Percentiles rank a stretch among this genome's conserved stretches.
Conservation (phyloP, 2,113 vertebrate species). For the Cavia porcellus region DNA sequence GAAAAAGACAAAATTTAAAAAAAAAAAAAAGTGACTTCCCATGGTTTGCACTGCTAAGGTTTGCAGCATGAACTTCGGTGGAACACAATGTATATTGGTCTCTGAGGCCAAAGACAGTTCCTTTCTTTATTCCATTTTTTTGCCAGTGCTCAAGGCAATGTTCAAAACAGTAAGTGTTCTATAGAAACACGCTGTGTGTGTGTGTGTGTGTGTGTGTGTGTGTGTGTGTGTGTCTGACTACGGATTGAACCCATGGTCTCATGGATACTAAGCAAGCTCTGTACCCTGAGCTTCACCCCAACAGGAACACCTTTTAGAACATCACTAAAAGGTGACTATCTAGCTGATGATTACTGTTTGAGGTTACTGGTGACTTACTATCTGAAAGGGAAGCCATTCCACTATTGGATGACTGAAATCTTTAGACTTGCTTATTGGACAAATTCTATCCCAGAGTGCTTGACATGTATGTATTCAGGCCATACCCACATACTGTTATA, state of each 20-base stretch:
- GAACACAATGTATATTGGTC: neutral
- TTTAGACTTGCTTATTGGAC: neutral
- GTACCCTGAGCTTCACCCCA: neutral
- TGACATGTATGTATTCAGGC: neutral
- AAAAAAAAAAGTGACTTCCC: neutral
- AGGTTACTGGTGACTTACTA: neutral
- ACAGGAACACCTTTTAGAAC: neutral
- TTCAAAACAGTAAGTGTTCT: neutral
- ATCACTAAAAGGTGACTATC: constrained; percentile 15
- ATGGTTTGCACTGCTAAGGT: neutral
- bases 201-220: too few species aligned
- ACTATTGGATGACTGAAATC: neutral
- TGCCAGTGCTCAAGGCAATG: neutral
- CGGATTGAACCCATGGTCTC: neutral
- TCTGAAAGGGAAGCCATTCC: neutral
- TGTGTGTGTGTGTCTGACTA: neutral
- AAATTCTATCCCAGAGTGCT: neutral
- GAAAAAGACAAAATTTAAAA: too few species aligned
- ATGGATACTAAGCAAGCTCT: neutral
- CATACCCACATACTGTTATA: neutral
- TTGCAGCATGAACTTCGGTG: constrained; percentile 8
- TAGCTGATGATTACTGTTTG: neutral
- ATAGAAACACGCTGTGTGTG: neutral
- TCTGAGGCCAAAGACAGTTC: too few species aligned
- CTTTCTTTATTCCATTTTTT: neutral